These are phyloP conservation scores for Cryptocheilus praepositus DNA, from an alignment of 2,888 invertebrate genomes.

Conservation along the genomic window DNA sequence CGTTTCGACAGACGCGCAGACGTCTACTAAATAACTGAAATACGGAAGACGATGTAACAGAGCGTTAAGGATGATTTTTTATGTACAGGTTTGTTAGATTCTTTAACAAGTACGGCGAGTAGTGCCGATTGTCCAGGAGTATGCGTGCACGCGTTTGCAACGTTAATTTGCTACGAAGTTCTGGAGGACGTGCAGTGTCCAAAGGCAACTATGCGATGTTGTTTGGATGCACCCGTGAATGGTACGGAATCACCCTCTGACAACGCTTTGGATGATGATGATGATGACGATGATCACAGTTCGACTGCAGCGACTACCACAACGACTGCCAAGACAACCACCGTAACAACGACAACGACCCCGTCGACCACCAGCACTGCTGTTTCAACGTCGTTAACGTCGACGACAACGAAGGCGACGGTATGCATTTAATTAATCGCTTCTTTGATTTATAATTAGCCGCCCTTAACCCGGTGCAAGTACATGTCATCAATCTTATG, in stretches of 20 bases:
- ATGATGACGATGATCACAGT: slow-evolving; percentile 21
- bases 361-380: slow-evolving; percentile 26
- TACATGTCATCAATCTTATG: too few species aligned
- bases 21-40: neutral
- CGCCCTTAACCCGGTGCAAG: too few species aligned
- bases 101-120: slow-evolving; percentile 89
- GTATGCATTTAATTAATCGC: neutral
- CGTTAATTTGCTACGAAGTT: slow-evolving; percentile 90
- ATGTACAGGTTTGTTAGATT: slow-evolving; percentile 85
- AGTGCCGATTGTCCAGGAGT: slow-evolving; percentile 92
- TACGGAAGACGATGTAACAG: neutral
- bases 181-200: slow-evolving; percentile 89
- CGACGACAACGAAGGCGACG: neutral
- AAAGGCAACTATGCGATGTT: slow-evolving; percentile 88
- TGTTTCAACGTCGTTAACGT: slow-evolving; percentile 16
- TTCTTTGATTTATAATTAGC: too few species aligned
- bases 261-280: slow-evolving; percentile 30
- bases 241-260: slow-evolving; percentile 62
- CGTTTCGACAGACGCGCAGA: neutral
- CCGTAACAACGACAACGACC: neutral
- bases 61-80: neutral
- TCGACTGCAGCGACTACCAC: slow-evolving; percentile 36
- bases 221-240: slow-evolving; percentile 85
- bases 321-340: slow-evolving; percentile 16
- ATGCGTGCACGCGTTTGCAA: slow-evolving; percentile 90